Conservation (phyloP, 2,888 invertebrate genomes). For the Cephus nigrinus region DNA sequence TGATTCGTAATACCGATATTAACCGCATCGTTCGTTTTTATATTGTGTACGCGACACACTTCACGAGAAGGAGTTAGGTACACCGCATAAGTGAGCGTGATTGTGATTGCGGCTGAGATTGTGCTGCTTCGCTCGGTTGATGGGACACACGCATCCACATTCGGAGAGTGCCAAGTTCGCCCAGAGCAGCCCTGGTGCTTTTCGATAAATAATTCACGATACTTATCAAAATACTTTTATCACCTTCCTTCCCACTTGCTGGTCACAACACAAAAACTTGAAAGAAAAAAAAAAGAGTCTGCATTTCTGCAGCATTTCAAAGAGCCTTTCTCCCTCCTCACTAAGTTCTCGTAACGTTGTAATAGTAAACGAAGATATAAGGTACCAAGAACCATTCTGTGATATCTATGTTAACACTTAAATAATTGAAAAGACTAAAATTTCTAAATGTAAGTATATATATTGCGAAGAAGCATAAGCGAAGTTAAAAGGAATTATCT, state of each 20-base stretch:
- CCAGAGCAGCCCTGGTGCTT: slow-evolving; percentile 42
- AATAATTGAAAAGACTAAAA: slow-evolving; percentile 66
- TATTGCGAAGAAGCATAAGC: slow-evolving; percentile 36
- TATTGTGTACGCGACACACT: slow-evolving; percentile 32
- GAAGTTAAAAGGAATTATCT: slow-evolving; percentile 26
- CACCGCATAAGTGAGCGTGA: slow-evolving; percentile 35
- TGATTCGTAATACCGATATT: slow-evolving; percentile 46
- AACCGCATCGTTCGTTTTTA: slow-evolving; percentile 54
- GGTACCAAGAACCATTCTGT: slow-evolving; percentile 73
- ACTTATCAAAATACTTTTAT: slow-evolving; percentile 39
- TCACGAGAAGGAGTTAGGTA: slow-evolving; percentile 30
- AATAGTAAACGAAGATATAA: slow-evolving; percentile 61
- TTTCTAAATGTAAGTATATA: slow-evolving; percentile 66
- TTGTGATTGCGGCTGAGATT: slow-evolving; percentile 48
- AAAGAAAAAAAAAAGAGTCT: slow-evolving; percentile 24
- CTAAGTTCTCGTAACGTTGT: slow-evolving; percentile 62
- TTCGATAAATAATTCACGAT: slow-evolving; percentile 41
- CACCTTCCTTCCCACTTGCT: slow-evolving; percentile 43
- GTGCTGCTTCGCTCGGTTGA: slow-evolving; percentile 40
- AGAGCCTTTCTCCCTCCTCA: slow-evolving; percentile 60
- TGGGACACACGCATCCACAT: slow-evolving; percentile 29
- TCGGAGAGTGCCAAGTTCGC: slow-evolving; percentile 43
- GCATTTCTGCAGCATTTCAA: slow-evolving; percentile 57
- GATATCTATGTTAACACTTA: slow-evolving; percentile 71
- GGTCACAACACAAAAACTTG: slow-evolving; percentile 29